These are phyloP conservation scores for Polydrusus tereticollis DNA, from an alignment of 2,888 invertebrate species.

Conservation along the genomic window DNA sequence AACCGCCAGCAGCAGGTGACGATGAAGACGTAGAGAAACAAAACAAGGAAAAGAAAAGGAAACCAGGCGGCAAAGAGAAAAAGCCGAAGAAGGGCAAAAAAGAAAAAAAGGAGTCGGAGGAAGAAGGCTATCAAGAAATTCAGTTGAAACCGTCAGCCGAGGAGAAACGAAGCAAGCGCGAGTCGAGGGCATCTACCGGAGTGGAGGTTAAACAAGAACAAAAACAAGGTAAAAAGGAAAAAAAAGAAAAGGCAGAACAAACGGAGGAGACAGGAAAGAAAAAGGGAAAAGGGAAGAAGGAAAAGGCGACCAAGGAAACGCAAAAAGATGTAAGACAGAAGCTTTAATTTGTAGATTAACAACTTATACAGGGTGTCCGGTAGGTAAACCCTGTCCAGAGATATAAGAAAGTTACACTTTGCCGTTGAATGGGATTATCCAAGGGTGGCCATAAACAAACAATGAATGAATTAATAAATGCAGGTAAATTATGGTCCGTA, in stretches of 20 bases:
- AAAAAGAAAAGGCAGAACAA: slow-evolving; percentile 34
- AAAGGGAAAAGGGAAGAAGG: slow-evolving; percentile 18
- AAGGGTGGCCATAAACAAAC: too few species aligned
- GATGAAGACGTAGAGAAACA: slow-evolving; percentile 46
- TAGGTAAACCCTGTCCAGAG: too few species aligned
- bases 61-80: not conserved
- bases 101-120: slow-evolving; percentile 62
- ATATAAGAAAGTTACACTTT: too few species aligned
- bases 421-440: too few species aligned
- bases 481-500: too few species aligned
- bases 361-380: too few species aligned
- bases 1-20: not conserved
- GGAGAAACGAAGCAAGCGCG: not conserved
- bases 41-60: slow-evolving; percentile 63
- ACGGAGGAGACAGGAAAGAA: not conserved
- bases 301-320: slow-evolving; percentile 6
- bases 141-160: slow-evolving; percentile 50
- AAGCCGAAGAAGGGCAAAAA: slow-evolving; percentile 58
- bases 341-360: too few species aligned
- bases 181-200: slow-evolving; percentile 5
- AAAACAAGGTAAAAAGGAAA: slow-evolving; percentile 5
- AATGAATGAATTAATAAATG: too few species aligned
- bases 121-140: slow-evolving; percentile 41
- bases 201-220: too few species aligned
- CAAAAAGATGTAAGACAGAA: slow-evolving; percentile 49